Base-by-base conservation (phyloP, 30 jellyfish, hydroid and myxozoan genomes). In the Turritopsis dohrnii region DNA sequence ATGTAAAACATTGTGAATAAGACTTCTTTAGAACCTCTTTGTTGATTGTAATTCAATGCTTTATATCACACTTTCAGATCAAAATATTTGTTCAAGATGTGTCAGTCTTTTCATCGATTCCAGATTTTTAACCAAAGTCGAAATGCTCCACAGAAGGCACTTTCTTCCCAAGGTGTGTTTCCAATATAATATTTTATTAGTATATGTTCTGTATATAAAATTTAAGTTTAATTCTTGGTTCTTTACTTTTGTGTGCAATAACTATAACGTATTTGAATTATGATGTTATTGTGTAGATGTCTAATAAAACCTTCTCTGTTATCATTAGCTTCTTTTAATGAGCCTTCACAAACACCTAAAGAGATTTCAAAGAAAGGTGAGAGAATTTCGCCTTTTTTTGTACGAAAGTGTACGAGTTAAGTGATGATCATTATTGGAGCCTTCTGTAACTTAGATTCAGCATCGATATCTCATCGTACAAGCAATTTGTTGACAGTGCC, bases 21-120 rank as follows among this genome's bases (percentile, higher is more conserved):
- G 16, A 27, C 29, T 21, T 53, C 1, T 26, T 28, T 77, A 77
- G 18, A 21, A 75, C 83, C 23, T 18, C 23, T 28, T 81, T 76
- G 28, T 28, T 21, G 21, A 52, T 25, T 72, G 5, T 41, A 3
- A 41, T 41, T 41, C 60, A 5, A 41, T 41, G 60, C 60, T 3
- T 41, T 41, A 41, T 41, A 41, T 3, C 13, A 54, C 28, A 17
- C 17, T 77, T 76, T 9, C n/a, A 90, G 97, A 77, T 84, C 97
- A 52, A 90, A 90, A 31, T 90, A 90, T 72, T 72, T 90, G 82
- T 77, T 90, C 81, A 79, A 72, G 69, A 77, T 87, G 84, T 90
- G 97, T 66, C 96, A 90, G 83, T 86, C 97, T 18, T 90, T 90
- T 71, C 97, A 90, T 83, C 87, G 90, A 17, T 90, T 90, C 83